Evolutionary conservation across 2,797 vertebrate genomes (phyloP).

Genomic region (Oreortyx pictus): DNA sequence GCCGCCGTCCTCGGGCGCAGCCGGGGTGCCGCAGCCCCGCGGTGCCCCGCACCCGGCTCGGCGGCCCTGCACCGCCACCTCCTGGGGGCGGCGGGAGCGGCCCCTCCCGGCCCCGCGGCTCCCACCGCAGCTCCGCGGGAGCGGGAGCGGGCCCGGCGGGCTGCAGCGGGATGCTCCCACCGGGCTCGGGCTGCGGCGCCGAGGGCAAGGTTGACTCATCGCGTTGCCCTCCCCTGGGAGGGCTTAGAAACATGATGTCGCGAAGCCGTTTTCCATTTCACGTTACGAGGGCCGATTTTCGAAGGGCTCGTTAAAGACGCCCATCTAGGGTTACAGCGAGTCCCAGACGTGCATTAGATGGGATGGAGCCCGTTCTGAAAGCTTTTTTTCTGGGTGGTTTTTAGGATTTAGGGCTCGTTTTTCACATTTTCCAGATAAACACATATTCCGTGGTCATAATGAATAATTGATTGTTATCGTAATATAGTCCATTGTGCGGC

Average conservation of each 20-base stretch:
- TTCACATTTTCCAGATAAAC: background rate
- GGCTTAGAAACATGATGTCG: background rate
- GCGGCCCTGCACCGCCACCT: constrained; percentile 77
- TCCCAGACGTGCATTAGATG: background rate
- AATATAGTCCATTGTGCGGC: background rate
- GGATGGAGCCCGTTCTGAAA: constrained; percentile 23
- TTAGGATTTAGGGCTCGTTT: background rate
- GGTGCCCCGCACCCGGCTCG: background rate
- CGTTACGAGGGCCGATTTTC: background rate
- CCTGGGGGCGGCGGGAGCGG: constrained; percentile 33
- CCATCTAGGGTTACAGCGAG: background rate
- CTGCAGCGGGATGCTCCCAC: background rate
- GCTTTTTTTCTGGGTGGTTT: constrained; percentile 1
- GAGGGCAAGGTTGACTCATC: background rate
- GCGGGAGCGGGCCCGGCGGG: no score
- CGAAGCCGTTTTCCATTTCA: background rate
- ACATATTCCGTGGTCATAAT: background rate
- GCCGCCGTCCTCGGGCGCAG: background rate
- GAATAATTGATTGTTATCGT: constrained; percentile 29
- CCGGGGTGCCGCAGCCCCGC: background rate
- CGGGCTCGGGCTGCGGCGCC: background rate
- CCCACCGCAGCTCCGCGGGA: background rate
- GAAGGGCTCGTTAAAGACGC: background rate
- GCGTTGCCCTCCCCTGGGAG: background rate
- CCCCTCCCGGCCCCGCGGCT: no score